Conservation (phyloP, 2,888 invertebrate genomes). For the Baronia brevicornis region DNA sequence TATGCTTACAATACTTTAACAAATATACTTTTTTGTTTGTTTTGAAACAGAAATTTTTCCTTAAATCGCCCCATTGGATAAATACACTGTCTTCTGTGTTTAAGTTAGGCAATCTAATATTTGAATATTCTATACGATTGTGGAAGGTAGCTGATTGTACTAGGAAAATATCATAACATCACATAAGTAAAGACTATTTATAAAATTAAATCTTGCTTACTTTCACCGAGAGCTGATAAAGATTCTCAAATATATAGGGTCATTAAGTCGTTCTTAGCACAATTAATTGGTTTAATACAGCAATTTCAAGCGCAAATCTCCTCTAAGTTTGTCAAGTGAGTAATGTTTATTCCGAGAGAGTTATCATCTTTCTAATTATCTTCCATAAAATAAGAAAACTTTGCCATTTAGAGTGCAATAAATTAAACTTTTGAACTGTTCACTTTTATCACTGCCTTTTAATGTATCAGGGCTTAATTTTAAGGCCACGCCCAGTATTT, state of each 20-base stretch:
- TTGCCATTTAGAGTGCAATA: conserved; percentile 38
- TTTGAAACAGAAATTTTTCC: too few species aligned
- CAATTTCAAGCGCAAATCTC: conserved; percentile 66
- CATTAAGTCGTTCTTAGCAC: conserved; percentile 60
- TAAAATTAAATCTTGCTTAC: conserved; percentile 22
- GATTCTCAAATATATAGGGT: conserved; percentile 51
- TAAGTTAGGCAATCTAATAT: too few species aligned
- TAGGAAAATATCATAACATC: conserved; percentile 11
- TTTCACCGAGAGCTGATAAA: conserved; percentile 35
- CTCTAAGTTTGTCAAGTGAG: conserved; percentile 56
- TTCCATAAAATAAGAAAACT: conserved; percentile 58
- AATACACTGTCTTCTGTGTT: too few species aligned
- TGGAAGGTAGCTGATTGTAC: conserved; percentile 8
- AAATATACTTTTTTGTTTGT: too few species aligned
- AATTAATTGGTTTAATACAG: conserved; percentile 74
- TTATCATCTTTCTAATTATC: conserved; percentile 62
- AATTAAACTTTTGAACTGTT: conserved; percentile 43
- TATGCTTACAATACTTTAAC: too few species aligned
- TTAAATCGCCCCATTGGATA: too few species aligned
- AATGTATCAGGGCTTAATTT: conserved; percentile 25
- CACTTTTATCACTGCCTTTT: conserved; percentile 39
- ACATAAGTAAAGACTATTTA: conserved; percentile 13
- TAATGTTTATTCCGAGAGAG: conserved; percentile 66
- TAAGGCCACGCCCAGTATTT: conserved; percentile 42
- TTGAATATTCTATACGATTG: too few species aligned